Evolutionary conservation across 2,113 vertebrate species (phyloP).

Genomic region (Antechinus stuartii): DNA sequence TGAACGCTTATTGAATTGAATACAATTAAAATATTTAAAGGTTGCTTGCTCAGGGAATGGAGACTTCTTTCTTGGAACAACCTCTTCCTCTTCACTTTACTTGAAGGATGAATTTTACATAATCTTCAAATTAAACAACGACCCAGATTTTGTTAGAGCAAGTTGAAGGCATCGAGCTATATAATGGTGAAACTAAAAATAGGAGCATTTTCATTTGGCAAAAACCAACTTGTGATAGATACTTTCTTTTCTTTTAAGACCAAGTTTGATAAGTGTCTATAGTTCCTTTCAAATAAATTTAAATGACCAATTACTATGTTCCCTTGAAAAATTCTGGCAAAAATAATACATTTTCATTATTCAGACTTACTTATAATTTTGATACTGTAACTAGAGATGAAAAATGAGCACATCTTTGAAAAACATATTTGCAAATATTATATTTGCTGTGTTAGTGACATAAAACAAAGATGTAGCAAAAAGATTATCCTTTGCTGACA

Average conservation of each 20-base stretch:
- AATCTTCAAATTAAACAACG: constrained; percentile 59
- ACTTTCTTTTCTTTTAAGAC: constrained; percentile 76
- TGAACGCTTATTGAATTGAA: background rate
- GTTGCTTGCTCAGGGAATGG: constrained; percentile 40
- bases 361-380: constrained; percentile 70
- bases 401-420: constrained; percentile 64
- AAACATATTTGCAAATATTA: constrained; percentile 68
- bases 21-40: constrained; percentile 54
- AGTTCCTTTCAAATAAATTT: constrained; percentile 68
- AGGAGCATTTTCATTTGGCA: constrained; percentile 68
- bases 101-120: constrained; percentile 23
- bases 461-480: constrained; percentile 62
- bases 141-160: constrained; percentile 45
- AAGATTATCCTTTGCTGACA: constrained; percentile 66
- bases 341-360: constrained; percentile 72
- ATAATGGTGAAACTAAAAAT: constrained; percentile 58
- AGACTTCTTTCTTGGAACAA: constrained; percentile 27
- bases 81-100: background rate
- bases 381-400: constrained; percentile 55
- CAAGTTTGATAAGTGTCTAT: constrained; percentile 68
- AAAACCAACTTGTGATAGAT: constrained; percentile 69
- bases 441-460: constrained; percentile 70
- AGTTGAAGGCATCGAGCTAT: constrained; percentile 52
- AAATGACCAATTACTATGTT: constrained; percentile 76
- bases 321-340: constrained; percentile 60